Conservation (phyloP, 2,888 invertebrate genomes). For the Tenthredo notha region DNA sequence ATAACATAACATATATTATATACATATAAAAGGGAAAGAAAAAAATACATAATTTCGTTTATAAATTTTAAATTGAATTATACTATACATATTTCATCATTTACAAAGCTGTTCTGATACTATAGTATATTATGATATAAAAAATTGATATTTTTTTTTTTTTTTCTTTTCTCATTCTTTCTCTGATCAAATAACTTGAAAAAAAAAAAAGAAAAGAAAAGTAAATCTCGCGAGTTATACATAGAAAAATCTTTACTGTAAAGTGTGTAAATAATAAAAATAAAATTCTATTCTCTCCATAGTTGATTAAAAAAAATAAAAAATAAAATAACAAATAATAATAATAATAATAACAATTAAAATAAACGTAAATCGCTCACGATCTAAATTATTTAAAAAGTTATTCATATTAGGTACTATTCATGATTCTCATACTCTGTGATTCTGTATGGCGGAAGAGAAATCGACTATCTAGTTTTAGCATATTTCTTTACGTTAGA, state of each 20-base stretch:
- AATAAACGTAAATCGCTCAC: background rate
- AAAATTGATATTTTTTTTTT: background rate
- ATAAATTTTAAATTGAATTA: background rate
- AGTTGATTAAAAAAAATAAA: background rate
- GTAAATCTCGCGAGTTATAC: background rate
- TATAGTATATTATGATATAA: background rate
- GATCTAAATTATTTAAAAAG: background rate
- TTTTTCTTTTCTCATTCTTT: background rate
- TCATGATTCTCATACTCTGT: constrained; percentile 1
- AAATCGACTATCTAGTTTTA: background rate
- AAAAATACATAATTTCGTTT: no score
- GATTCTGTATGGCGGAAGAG: background rate
- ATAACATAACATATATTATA: no score
- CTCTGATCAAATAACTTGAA: background rate
- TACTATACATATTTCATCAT: background rate
- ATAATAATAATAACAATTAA: background rate
- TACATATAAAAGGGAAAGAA: no score
- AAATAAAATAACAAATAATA: background rate
- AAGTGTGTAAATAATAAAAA: constrained; percentile 41
- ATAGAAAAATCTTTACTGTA: constrained; percentile 1
- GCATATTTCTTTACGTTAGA: background rate
- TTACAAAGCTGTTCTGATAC: background rate
- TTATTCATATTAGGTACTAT: background rate
- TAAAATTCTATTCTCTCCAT: constrained; percentile 27
- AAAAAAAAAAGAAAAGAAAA: background rate